Evolutionary conservation across 2,888 invertebrate species (phyloP), one percentile per base, ranked within the genome.

Genomic region (Rhaphigaster nebulosa): DNA sequence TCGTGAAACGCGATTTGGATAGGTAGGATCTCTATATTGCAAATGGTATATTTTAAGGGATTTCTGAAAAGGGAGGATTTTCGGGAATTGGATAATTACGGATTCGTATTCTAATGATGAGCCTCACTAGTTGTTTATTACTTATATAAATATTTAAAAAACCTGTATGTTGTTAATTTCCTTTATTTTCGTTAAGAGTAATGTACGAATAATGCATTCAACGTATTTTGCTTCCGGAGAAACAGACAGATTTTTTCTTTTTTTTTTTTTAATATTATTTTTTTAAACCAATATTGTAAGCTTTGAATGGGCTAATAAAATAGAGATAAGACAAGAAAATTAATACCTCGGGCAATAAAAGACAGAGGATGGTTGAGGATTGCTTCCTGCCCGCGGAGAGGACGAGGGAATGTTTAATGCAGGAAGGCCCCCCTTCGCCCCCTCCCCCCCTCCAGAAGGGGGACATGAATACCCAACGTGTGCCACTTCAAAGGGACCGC

Each of bases 381-480:
- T 5, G 84, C 84, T 84, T 84, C 84, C 84, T 84, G 84, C 26
- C n/a, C 4, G 6, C 6, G 23, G 5, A 20, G 52, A 18, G 52
- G 12, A 8, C 15, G 18, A 5, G 12, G 23, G 45, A 84, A 84
- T 45, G 84, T 84, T 13, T 84, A 84, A 84, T 84, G 84, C 84
- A 84, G 84, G 26, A 13, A 10, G 38, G 10, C 1, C 1, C 34
- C 38, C 34, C 34, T 10, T 34, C 60, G 38, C 1, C 1, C 1
- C 34, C 38, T 18, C 34, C 18, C 65, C 60, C 10, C 6, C 5
- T 3, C 2, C 2, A 20, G 34, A 38, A 38, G 1, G 20, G 23
- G 20, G 15, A n/a, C 45, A 45, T 84, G 84, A 45, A 84, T 84
- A 84, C 84, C 84, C 84, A 84, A 84, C 84, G 26, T n/a, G 45